Evolutionary conservation across 1,140 invertebrate genomes (phyloP), one percentile per base, ranked within the genome.

Genomic region (Pogonognathellus flavescens): DNA sequence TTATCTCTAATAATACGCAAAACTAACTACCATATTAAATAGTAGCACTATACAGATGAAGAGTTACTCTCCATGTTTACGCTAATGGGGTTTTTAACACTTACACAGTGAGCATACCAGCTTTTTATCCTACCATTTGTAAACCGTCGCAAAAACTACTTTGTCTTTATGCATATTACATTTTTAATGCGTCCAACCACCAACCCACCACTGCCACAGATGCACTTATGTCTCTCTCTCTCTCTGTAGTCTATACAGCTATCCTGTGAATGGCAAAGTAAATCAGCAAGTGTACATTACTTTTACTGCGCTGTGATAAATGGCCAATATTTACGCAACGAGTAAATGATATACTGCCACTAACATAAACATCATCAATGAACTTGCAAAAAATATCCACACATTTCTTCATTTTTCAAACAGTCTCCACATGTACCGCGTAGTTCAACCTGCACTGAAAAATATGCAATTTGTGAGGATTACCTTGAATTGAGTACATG

Each of bases 1-100:
- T 76, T 49, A 76, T 76, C 70, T 41, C 70, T 76, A 50, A 76
- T 76, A 50, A 76, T 49, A 76, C 70, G 41, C 41, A 50, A 76
- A 76, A 76, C 70, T 76, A 76, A 76, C 70, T 76, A 31, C 70
- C 70, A 31, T 76, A 76, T 76, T 76, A 76, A 66, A 66, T 66
- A 76, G 70, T 49, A 76, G 41, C 31, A 76, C 49, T n/a, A 76
- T 49, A 49, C 16, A 76, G 16, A 49, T n/a, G 16, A 41, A 41
- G 41, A 50, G 70, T 50, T 76, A 76, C 70, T 49, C 70, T 49
- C 14, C 14, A 49, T 76, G 25, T 76, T 57, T 76, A 76, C 49
- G 70, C 70, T 76, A 50, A 76, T 76, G 70, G 70, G 25, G 41
- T 76, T 50, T 50, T 50, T 49, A 76, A 76, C 25, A 31, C 70